These are phyloP conservation scores for Zaprionus tsacasi DNA, from an alignment of 1,140 invertebrate species.

Conservation along the genomic window DNA sequence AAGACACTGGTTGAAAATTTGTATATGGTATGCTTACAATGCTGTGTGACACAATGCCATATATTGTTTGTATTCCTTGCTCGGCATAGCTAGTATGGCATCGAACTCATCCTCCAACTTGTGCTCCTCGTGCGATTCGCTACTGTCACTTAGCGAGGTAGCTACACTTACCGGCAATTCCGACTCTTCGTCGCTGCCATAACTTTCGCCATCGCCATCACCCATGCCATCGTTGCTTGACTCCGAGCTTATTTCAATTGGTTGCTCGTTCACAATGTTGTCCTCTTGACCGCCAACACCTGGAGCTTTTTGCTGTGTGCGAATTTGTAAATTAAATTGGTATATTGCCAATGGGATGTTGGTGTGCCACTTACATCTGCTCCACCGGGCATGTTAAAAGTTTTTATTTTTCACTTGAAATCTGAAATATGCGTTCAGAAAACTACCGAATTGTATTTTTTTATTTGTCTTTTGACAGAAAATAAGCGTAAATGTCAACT, in stretches of 20 bases:
- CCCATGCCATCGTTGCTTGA: slow-evolving; percentile 17
- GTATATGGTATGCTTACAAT: slow-evolving; percentile 18
- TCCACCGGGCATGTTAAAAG: slow-evolving; percentile 35
- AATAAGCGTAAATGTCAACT: slow-evolving; percentile 25
- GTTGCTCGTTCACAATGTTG: slow-evolving; percentile 41
- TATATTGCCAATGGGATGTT: background rate
- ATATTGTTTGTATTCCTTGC: slow-evolving; percentile 31
- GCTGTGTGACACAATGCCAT: slow-evolving; percentile 34
- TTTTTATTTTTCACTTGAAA: background rate
- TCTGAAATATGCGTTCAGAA: background rate
- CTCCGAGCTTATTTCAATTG: slow-evolving; percentile 43
- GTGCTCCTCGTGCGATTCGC: slow-evolving; percentile 27
- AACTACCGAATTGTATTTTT: background rate
- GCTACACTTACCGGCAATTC: slow-evolving; percentile 20
- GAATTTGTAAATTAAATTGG: background rate
- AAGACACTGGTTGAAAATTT: background rate
- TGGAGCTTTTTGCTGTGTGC: slow-evolving; percentile 24
- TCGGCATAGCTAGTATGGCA: slow-evolving; percentile 4
- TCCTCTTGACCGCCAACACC: slow-evolving; percentile 22
- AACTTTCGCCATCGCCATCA: background rate
- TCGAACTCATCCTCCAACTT: slow-evolving; percentile 29
- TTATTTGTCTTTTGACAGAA: slow-evolving; percentile 1
- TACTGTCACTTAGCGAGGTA: slow-evolving; percentile 20
- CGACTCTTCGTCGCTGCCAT: slow-evolving; percentile 3
- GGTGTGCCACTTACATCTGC: slow-evolving; percentile 24